Percentiles rank a stretch among this genome's conserved stretches.
Evolutionary conservation across 1,140 invertebrate genomes (phyloP).

Genomic region (Reticulitermes speratus): DNA sequence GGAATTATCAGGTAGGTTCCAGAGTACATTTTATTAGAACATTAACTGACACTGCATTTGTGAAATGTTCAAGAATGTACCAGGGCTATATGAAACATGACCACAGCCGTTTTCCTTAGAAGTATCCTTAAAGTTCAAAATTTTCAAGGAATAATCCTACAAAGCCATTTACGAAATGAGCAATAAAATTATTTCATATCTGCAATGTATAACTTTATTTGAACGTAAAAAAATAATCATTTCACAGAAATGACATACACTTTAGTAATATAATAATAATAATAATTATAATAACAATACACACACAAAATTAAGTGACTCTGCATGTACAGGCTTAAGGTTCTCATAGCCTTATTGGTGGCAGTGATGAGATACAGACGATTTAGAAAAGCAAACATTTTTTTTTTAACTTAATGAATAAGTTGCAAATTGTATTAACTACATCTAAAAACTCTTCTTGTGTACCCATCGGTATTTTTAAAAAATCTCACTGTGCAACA

Average conservation of each 20-base stretch:
- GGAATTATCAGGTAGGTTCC: too few relatives aligned
- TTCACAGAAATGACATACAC: slow-evolving; percentile 16
- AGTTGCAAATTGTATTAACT: background rate
- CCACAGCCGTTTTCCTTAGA: too few relatives aligned
- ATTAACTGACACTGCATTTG: too few relatives aligned
- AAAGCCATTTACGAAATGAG: too few relatives aligned
- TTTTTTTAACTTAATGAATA: background rate
- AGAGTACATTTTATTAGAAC: too few relatives aligned
- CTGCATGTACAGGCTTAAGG: background rate
- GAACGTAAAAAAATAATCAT: slow-evolving; percentile 18
- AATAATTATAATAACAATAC: slow-evolving; percentile 7
- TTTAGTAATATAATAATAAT: background rate
- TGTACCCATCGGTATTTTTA: background rate
- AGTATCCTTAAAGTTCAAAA: too few relatives aligned
- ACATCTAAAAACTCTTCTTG: background rate
- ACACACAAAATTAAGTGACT: background rate
- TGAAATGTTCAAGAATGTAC: too few relatives aligned
- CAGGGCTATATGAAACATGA: too few relatives aligned
- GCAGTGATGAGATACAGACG: background rate
- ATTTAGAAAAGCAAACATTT: too few relatives aligned
- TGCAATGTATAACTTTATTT: background rate
- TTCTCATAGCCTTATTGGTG: background rate
- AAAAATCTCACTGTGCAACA: background rate
- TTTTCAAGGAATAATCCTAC: too few relatives aligned
- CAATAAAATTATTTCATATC: background rate